phyloP scores from a whole-genome alignment of 35 echinoderm and acorn worm genomes.

The Apostichopus parvimensis region DNA sequence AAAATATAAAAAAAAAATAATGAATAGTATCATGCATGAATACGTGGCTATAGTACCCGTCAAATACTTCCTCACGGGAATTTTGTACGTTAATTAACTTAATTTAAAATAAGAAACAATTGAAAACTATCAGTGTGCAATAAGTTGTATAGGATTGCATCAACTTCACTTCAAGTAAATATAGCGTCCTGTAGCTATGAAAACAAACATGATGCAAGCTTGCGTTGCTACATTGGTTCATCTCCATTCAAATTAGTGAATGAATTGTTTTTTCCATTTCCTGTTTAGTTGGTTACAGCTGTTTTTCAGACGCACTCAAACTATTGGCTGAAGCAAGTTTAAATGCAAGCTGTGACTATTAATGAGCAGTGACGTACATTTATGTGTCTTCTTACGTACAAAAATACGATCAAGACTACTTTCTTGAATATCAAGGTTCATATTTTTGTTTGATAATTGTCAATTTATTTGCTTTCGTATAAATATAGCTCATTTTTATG shows the following conservation, averaged over 20 bases:
- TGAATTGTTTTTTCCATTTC: background rate
- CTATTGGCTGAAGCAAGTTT: background rate
- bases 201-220: slow-evolving; percentile 12
- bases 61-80: no score
- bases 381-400: background rate
- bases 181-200: background rate
- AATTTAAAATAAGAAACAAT: no score
- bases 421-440: slow-evolving; percentile 9
- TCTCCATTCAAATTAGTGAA: background rate
- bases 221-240: background rate
- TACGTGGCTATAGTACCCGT: no score
- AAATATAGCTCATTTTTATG: no score
- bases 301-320: background rate
- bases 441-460: background rate
- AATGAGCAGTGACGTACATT: background rate
- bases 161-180: no score
- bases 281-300: background rate
- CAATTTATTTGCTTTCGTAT: background rate
- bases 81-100: no score
- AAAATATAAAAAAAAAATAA: no score
- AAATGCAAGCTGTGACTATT: background rate
- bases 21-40: no score
- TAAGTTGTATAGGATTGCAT: no score
- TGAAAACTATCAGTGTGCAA: no score
- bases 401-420: background rate